Base-by-base conservation (phyloP, 2,113 vertebrate species). In the Todiramphus saurophagus region DNA sequence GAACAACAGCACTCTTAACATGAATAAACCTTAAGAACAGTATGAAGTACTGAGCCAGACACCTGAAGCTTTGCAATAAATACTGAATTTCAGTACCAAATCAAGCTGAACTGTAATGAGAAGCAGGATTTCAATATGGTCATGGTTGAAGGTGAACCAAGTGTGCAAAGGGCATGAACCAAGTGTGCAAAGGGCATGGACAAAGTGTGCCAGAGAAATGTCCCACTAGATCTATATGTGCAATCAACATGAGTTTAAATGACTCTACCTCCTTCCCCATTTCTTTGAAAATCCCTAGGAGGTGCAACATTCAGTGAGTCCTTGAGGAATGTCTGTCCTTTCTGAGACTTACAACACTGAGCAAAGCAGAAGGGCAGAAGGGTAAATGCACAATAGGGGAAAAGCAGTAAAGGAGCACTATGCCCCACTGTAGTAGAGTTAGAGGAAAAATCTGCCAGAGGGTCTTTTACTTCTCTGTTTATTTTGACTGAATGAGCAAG, bases 281-380 rank as follows among this genome's bases (percentile, higher is more conserved):
- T 73, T 69, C 9, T 58, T 69, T 78, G 30, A 83, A 85, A 79
- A 69, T 93, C 50, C 5, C 15, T 53, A 31, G 19, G 43, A 88
- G 21, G 59, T 67, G 76, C 51, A 76, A 96, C 59, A 93, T 97
- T 95, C 79, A 88, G 24, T 59, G 17, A 80, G 46, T 19, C 28
- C 59, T 43, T 90, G 79, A 93, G 92, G 86, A 97, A 97, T 94
- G 75, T 86, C 48, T 85, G 16, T 66, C 35, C 37, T 62, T 86
- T 77, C n/a, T 59, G 72, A 88, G 48, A 20, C 20, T 64, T 50
- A 59, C 16, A 75, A 79, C 20, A 41, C 44, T 30, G 55, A 70
- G 18, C 50, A 44, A 87, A 83, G 31, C 15, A 24, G 27, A 72
- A 75, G 41, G n/a, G 11, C 16, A 51, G 23, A 72, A 75, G 37